Evolutionary conservation across 92 coral and sea anemone species (phyloP).

Genomic region (Metridium senile): DNA sequence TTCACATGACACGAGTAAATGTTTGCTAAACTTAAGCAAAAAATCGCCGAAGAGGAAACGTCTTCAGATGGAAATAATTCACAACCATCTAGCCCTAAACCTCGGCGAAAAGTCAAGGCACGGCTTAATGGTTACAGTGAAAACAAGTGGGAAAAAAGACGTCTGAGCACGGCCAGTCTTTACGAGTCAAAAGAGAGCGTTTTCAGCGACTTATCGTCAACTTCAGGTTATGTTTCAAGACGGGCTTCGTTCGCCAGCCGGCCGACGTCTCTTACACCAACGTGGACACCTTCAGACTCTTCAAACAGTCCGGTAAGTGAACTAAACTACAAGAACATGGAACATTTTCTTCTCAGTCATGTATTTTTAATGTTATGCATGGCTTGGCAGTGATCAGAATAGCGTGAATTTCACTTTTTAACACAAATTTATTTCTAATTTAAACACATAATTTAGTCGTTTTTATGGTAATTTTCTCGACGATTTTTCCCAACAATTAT

Average conservation of each 20-base stretch:
- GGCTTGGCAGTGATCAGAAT: conserved; percentile 64
- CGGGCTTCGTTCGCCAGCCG: conserved; percentile 74
- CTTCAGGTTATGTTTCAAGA: conserved; percentile 74
- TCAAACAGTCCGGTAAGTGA: conserved; percentile 72
- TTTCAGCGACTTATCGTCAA: conserved; percentile 69
- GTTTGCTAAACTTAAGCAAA: conserved; percentile 97
- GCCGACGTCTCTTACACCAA: conserved; percentile 46
- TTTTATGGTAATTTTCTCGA: not conserved
- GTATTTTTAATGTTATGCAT: conserved; percentile 78
- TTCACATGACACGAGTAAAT: conserved; percentile 33
- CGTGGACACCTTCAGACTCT: conserved; percentile 61
- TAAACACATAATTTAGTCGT: not conserved
- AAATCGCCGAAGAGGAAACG: conserved; percentile 95
- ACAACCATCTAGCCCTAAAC: conserved; percentile 76
- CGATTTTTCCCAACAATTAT: not conserved
- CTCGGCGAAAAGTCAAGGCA: conserved; percentile 55
- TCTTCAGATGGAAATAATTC: conserved; percentile 76
- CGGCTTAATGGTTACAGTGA: conserved; percentile 77
- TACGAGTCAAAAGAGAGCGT: conserved; percentile 95
- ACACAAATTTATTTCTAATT: not conserved
- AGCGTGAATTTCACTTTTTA: conserved; percentile 16
- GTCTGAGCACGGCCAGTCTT: conserved; percentile 92
- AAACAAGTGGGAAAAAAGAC: conserved; percentile 94
- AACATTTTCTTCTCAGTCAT: conserved; percentile 32
- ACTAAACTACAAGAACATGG: not conserved